Percentiles rank a stretch among this genome's conserved stretches.
Evolutionary conservation across 2,888 invertebrate genomes (phyloP).

Genomic region (Bellardia bayeri): DNA sequence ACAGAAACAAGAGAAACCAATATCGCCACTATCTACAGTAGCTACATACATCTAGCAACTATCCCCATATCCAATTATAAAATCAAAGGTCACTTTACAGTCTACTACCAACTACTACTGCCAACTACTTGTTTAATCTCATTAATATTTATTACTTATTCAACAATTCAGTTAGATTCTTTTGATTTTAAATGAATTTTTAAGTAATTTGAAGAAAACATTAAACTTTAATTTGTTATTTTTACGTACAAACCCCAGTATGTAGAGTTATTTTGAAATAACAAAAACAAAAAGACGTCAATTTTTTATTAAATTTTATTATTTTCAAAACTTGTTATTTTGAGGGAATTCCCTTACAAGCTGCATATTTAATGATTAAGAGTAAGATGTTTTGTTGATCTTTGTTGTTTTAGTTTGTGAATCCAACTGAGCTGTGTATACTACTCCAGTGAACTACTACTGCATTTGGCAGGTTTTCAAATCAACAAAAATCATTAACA

Average conservation of each 20-base stretch:
- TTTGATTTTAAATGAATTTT: slow-evolving; percentile 1
- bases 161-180: background rate
- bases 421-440: background rate
- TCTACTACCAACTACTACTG: background rate
- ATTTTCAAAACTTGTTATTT: slow-evolving; percentile 61
- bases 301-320: slow-evolving; percentile 8
- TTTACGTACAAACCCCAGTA: background rate
- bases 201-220: slow-evolving; percentile 18
- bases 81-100: slow-evolving; percentile 54
- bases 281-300: slow-evolving; percentile 30
- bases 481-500: slow-evolving; percentile 14
- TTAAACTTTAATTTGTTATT: slow-evolving; percentile 5
- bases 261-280: background rate
- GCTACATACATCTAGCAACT: background rate
- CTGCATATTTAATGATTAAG: background rate
- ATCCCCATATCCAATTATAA: slow-evolving; percentile 41
- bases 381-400: background rate
- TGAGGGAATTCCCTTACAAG: slow-evolving; percentile 62
- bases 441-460: slow-evolving; percentile 24
- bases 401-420: background rate
- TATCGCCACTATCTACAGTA: background rate
- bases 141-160: background rate
- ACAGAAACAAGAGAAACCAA: background rate
- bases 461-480: slow-evolving; percentile 15
- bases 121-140: background rate